Base-by-base conservation (phyloP, 2,113 vertebrate species). In the Corythornis vintsioides region DNA sequence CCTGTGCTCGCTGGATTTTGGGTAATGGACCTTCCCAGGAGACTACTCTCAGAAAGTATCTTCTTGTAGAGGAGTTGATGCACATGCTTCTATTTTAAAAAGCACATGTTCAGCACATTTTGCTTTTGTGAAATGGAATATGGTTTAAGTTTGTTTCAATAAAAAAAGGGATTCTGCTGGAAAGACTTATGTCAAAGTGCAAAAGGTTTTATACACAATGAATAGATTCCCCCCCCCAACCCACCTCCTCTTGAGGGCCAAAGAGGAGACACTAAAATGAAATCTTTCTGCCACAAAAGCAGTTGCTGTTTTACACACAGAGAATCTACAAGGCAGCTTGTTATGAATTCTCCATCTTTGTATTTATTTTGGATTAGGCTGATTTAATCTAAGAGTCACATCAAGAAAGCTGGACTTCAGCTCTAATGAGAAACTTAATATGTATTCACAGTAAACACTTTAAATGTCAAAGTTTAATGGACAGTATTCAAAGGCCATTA, bases 61-160 rank as follows among this genome's bases (percentile, higher is more conserved):
- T 97, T 97, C 97, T 95, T 95, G 94, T 94, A 80, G 81, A 92
- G 73, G 67, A 97, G 89, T 96, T 76, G 92, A 94, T 96, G 93
- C 97, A 98, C 95, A 97, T 97, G 97, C 96, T 97, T 97, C 95
- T 96, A 73, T 96, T 97, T 96, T 96, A 92, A 95, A 97, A 97
- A 97, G 96, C 97, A 98, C 96, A 98, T 98, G 98, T 97, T 97
- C 97, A 96, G 97, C 98, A 98, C 96, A 97, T 98, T 98, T 97
- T 7, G 89, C 94, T 97, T 96, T 97, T 97, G 95, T 98, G 97
- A 97, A 98, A 98, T 69, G 95, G 96, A 98, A 98, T 97, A 98
- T 96, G 97, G 96, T 96, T 98, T 96, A 97, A 97, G 96, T 98
- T 97, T 97, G 90, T 96, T 97, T 97, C 95, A 96, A 82, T 94